phyloP scores from a whole-genome alignment of 2,797 vertebrate genomes.

The Acanthiza pusilla region DNA sequence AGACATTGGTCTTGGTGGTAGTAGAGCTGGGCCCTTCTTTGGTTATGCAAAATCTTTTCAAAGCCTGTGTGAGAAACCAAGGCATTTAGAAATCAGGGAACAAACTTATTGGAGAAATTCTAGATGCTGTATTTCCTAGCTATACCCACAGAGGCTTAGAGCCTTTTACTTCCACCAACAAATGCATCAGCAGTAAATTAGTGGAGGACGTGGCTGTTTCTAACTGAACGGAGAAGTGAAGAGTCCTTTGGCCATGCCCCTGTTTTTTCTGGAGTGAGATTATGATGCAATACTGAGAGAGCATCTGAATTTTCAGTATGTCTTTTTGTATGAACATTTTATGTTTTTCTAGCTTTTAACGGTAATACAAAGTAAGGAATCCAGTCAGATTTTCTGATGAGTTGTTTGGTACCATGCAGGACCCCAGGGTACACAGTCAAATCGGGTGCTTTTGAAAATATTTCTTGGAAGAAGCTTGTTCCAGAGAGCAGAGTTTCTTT shows the following conservation, averaged over 20 bases:
- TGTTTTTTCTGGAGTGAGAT: not conserved
- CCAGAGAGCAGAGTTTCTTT: not conserved
- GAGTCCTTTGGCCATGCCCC: not conserved
- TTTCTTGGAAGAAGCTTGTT: not conserved
- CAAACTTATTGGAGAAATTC: not conserved
- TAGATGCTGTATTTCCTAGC: not conserved
- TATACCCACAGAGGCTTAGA: not conserved
- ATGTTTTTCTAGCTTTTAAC: not conserved
- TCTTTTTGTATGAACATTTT: not conserved
- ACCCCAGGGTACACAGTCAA: not conserved
- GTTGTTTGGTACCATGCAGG: fast-evolving
- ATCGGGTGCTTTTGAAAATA: not conserved
- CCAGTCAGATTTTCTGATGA: not conserved
- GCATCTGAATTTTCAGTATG: not conserved
- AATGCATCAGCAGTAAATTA: not conserved
- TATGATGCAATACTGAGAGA: not conserved
- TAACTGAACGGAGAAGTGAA: not conserved
- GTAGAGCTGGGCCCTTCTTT: not conserved
- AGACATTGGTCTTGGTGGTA: not conserved
- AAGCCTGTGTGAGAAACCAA: not conserved
- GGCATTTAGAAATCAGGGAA: not conserved
- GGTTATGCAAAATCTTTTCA: not conserved
- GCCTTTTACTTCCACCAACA: not conserved
- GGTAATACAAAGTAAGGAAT: not conserved
- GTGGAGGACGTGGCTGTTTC: fast-evolving